Evolutionary conservation across 2,113 vertebrate genomes (phyloP), one percentile per base, ranked within the genome.

Genomic region (Bubalus kerabau): DNA sequence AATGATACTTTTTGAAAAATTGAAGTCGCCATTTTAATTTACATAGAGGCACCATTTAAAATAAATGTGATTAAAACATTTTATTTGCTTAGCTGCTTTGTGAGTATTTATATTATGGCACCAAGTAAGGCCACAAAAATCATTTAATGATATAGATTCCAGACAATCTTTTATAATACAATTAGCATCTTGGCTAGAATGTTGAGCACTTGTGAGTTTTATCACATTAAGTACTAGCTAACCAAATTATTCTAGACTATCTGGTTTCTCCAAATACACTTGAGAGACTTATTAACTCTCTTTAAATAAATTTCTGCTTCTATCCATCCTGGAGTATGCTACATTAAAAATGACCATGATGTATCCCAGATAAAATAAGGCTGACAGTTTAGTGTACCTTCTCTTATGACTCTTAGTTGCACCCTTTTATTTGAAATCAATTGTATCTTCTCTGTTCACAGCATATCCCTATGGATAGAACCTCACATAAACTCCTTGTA

Each of bases 51-150:
- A 88, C 13, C 23, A 60, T 96, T 59, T 57, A 94, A 90, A 94
- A 88, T 26, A 78, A 97, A 95, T 74, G 9, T 92, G 26, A 97
- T 87, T 96, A 96, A 95, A 76, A 80, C 56, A 93, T 96, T 95
- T 93, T 84, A 97, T 85, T 98, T 97, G 62, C 24, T 85, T 90
- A 91, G 28, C 40, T 92, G 1, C 43, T 95, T 84, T 84, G 26
- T 90, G 94, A 87, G 30, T 87, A 89, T 59, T 87, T 94, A 36
- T 80, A 90, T 74, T 81, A 16, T 87, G 57, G 26, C 43, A 83
- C n/a, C 17, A 76, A 78, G 21, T 90, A 90, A 84, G 43, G n/a
- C 90, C 56, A 97, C 95, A 97, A 96, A 97, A 95, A 92, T 85
- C 74, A 90, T 36, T 84, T 81, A 96, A 96, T 17, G 80, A 7